A percentile compares a stretch with the other conserved stretches of the same genome.
These are phyloP conservation scores for Conus canariensis DNA, from an alignment of 2,888 invertebrate species.

Conservation along the genomic window DNA sequence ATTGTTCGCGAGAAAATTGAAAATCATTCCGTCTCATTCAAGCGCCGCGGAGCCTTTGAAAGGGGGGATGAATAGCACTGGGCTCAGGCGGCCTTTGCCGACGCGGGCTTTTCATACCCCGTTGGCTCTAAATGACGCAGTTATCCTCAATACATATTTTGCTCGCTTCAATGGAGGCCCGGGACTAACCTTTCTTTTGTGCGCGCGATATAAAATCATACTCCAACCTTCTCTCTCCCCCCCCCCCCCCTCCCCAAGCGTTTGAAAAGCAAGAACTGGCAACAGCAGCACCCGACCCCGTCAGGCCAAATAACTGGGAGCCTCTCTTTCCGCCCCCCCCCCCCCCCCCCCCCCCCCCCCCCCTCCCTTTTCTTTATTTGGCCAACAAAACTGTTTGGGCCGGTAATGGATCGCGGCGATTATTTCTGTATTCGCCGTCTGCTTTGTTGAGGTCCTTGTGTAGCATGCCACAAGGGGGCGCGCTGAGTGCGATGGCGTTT, in stretches of 20 bases:
- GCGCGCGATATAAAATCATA: constrained; percentile 49
- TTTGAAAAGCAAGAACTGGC: constrained; percentile 33
- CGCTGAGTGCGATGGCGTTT: not conserved
- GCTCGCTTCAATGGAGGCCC: constrained; percentile 43
- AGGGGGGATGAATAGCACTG: constrained; percentile 56
- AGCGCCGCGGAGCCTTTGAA: constrained; percentile 60
- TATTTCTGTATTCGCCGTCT: constrained; percentile 37
- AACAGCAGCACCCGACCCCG: not conserved
- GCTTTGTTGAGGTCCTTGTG: not conserved
- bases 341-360: too few species aligned
- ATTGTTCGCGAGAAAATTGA: constrained; percentile 76
- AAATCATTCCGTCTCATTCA: constrained; percentile 73
- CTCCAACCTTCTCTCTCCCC: constrained; percentile 35
- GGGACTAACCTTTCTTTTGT: constrained; percentile 46
- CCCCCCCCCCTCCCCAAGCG: not conserved
- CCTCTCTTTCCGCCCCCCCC: not conserved
- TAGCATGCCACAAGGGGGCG: not conserved
- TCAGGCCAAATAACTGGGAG: constrained; percentile 43
- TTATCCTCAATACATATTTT: constrained; percentile 49
- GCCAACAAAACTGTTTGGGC: constrained; percentile 50
- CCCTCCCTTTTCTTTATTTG: constrained; percentile 36
- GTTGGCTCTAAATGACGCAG: constrained; percentile 53
- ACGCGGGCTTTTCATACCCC: constrained; percentile 65
- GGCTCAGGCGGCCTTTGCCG: constrained; percentile 54
- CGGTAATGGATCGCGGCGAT: constrained; percentile 50